Evolutionary conservation across 1,140 invertebrate species (phyloP), one percentile per base, ranked within the genome.

Genomic region (Orchesella cincta): DNA sequence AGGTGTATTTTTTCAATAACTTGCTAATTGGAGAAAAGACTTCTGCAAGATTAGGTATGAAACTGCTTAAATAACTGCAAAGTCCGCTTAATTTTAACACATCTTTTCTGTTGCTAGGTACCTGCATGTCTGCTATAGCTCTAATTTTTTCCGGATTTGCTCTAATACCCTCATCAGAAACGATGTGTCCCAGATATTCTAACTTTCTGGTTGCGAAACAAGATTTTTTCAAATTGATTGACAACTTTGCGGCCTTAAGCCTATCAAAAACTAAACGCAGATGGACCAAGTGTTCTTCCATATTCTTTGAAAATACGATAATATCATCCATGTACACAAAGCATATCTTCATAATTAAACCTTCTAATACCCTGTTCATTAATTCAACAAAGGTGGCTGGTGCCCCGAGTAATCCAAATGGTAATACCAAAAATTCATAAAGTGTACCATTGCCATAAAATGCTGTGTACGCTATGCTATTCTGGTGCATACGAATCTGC

Each of bases 71-170:
- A 81, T 85, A 88, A 1, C 83, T 82, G 1, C 82, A 80, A 33
- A 88, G 79, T 1, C 88, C 87, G 0, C 88, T 46, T 78, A 89
- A 88, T 33, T 82, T 29, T 62, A 85, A 76, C 0, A 88, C 34
- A 57, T 87, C 83, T 52, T 85, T 84, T 2, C 82, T 74, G 76
- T 77, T 84, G 62, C 73, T 82, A 3, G 85, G 85, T 20, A 31
- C 62, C 0, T 83, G 83, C 75, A 83, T 83, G 36, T 85, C 72
- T 28, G 76, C 35, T 29, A 87, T 84, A 1, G 85, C 84, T 31
- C 78, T 34, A 33, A 86, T 81, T 81, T 86, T 86, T 33, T 81
- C 76, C 1, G 83, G 81, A 73, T 86, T 83, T 1, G 83, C 83
- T 12, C 62, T n/a, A 1, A 87, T 78, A n/a, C 83, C 84, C 0